A percentile compares a stretch with the other conserved stretches of the same genome.
phyloP scores from a whole-genome alignment of 2,797 vertebrate genomes.

The Knipowitschia caucasica region DNA sequence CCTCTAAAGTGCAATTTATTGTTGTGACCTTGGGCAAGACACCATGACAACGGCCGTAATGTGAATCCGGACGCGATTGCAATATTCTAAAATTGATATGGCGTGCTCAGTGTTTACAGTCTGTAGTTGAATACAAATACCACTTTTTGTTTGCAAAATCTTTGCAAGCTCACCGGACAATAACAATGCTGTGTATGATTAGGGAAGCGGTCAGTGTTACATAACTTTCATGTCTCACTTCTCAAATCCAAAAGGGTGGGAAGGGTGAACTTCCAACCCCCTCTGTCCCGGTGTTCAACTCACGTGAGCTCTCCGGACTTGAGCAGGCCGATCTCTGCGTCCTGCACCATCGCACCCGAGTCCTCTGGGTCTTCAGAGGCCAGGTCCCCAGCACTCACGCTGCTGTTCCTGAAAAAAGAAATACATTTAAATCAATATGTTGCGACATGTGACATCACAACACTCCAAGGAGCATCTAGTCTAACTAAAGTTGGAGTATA shows the following conservation, averaged over 20 bases:
- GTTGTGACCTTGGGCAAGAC: no score
- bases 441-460: no score
- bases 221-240: constrained; percentile 34
- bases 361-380: constrained; percentile 82
- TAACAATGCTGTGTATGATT: not conserved
- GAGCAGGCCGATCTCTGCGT: constrained; percentile 90
- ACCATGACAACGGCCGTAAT: no score
- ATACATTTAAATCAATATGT: no score
- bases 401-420: constrained; percentile 46
- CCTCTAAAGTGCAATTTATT: no score
- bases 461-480: no score
- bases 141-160: not conserved
- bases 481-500: no score
- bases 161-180: not conserved
- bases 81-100: no score
- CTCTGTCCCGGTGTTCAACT: constrained; percentile 43
- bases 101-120: no score
- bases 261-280: not conserved
- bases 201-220: constrained; percentile 1
- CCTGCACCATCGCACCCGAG: constrained; percentile 76
- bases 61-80: no score
- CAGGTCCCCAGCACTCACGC: constrained; percentile 68
- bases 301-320: constrained; percentile 93
- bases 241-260: not conserved
- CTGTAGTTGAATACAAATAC: no score